Conservation (phyloP, 30 jellyfish, hydroid and myxozoan species). For the Cassiopea andromeda region DNA sequence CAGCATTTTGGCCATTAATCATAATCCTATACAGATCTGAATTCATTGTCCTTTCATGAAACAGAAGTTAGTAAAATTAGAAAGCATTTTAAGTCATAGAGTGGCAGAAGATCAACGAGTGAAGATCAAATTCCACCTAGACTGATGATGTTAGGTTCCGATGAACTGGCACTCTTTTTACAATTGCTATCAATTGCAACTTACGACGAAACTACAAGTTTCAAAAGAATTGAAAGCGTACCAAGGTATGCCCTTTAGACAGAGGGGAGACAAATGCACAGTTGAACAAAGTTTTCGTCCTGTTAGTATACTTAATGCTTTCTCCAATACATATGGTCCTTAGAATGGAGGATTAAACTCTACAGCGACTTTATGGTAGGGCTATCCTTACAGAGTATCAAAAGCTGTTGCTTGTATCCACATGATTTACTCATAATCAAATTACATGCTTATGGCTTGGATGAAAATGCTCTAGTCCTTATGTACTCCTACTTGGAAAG, state of each 20-base stretch:
- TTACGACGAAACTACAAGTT: conserved; percentile 3
- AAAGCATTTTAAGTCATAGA: conserved; percentile 2
- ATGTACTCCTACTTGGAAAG: conserved; percentile 1
- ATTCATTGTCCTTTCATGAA: not conserved
- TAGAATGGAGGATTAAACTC: not conserved
- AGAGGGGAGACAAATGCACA: conserved; percentile 38
- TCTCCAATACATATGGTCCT: conserved; percentile 17
- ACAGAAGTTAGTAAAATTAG: not conserved
- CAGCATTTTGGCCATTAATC: not conserved
- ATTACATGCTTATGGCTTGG: conserved; percentile 9
- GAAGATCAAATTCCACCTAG: conserved; percentile 18
- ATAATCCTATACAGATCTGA: not conserved
- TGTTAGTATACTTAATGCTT: conserved; percentile 24
- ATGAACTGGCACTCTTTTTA: conserved; percentile 19
- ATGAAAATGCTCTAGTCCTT: conserved; percentile 2
- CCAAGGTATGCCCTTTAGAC: conserved; percentile 46
- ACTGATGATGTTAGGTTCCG: conserved; percentile 39
- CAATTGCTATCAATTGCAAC: conserved; percentile 18
- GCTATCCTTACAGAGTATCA: not conserved
- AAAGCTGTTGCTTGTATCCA: conserved; percentile 13
- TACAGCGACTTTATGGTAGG: not conserved
- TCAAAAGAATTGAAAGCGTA: conserved; percentile 42
- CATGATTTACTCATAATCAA: conserved; percentile 6
- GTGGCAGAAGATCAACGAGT: not conserved
- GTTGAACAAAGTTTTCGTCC: conserved; percentile 42